A percentile compares a stretch with the other conserved stretches of the same genome.
These are phyloP conservation scores for Drosophila silvestris DNA, from an alignment of 2,888 invertebrate species.

Conservation along the genomic window DNA sequence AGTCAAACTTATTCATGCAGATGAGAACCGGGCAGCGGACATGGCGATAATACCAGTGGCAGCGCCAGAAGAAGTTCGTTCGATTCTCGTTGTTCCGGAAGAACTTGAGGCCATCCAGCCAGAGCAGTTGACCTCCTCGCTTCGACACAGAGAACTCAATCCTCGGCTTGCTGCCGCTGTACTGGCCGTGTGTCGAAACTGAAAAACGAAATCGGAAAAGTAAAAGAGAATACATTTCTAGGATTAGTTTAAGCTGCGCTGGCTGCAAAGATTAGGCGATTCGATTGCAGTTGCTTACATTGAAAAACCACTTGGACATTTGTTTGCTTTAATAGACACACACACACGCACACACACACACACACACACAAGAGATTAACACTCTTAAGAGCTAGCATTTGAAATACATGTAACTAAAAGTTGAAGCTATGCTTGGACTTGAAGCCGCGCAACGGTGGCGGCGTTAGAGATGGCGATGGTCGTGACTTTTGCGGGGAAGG, in stretches of 20 bases:
- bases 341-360: not conserved
- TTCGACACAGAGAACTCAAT: constrained; percentile 84
- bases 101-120: constrained; percentile 84
- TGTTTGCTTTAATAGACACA: constrained; percentile 55
- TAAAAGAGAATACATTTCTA: not conserved
- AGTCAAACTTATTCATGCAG: constrained; percentile 84
- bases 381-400: constrained; percentile 51
- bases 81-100: constrained; percentile 85
- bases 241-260: not conserved
- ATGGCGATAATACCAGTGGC: constrained; percentile 84
- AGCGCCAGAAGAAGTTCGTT: constrained; percentile 84
- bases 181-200: constrained; percentile 67
- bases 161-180: constrained; percentile 76
- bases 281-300: constrained; percentile 23
- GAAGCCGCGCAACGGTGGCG: constrained; percentile 55
- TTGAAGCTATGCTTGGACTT: constrained; percentile 53
- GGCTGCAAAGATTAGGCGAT: not conserved
- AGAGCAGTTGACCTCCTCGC: constrained; percentile 84
- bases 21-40: constrained; percentile 84
- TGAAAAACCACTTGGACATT: constrained; percentile 57
- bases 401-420: constrained; percentile 36
- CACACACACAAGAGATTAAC: constrained; percentile 22
- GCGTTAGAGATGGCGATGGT: constrained; percentile 15
- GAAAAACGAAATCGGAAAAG: constrained; percentile 3
- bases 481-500: constrained; percentile 4